Base-by-base conservation (phyloP, 1,140 invertebrate species). In the Pissodes strobi region DNA sequence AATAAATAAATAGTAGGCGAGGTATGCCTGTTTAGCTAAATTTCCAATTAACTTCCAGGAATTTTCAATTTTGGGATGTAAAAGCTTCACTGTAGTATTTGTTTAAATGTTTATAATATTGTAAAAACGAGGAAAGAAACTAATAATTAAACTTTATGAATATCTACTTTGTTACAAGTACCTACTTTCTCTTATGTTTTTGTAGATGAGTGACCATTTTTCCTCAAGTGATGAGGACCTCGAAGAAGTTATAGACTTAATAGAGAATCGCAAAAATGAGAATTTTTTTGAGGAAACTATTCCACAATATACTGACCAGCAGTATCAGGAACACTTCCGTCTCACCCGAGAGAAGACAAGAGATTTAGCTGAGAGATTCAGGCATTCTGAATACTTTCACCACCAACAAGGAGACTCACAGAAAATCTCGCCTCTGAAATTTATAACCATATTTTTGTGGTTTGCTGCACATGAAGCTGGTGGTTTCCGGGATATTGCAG, bases 401-500 rank as follows among this genome's bases (percentile, higher is more conserved):
- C 25, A 37, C 1, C 67, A 69, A n/a, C 5, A n/a, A 19, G 67
- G 64, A n/a, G 10, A 19, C 10, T 25, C 49, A 61, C 48, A 45
- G 13, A 68, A 65, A n/a, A n/a, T n/a, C n/a, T n/a, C n/a, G n/a
- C n/a, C n/a, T n/a, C n/a, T n/a, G n/a, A n/a, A n/a, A n/a, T 60
- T 69, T 30, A 53, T 68, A 1, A 49, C 25, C 3, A 69, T 66
- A 25, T 76, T 73, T 68, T 68, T 77, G 41, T 77, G 72, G 72
- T 77, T 71, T 68, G 65, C 58, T 22, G 71, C 72, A 15, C 69
- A 77, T n/a, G n/a, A n/a, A n/a, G n/a, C n/a, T n/a, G n/a, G n/a
- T n/a, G n/a, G n/a, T n/a, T n/a, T n/a, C n/a, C 67, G 57, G 76
- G 66, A 65, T 69, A 39, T 65, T 48, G 76, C 19, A 58, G 62